Evolutionary conservation across 2,888 invertebrate species (phyloP).

Genomic region (Tetragonula carbonaria): DNA sequence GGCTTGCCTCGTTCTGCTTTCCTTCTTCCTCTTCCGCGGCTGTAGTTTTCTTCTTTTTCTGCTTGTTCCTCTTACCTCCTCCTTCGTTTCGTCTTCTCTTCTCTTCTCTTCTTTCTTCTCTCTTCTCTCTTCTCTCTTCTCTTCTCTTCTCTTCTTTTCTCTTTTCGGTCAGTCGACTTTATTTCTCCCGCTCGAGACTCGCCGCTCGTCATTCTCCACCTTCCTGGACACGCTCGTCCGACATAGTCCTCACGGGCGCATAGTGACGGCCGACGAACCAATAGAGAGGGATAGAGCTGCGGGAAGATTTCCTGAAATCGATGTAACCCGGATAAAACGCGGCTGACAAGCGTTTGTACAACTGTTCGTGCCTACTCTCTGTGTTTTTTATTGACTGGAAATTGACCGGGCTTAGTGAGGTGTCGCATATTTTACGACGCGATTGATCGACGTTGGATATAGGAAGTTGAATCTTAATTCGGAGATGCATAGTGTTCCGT

Average conservation of each 20-base stretch:
- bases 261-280: conserved; percentile 46
- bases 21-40: conserved; percentile 14
- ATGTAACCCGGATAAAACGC: neutral
- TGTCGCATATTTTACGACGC: neutral
- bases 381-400: neutral
- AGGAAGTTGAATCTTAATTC: neutral
- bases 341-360: neutral
- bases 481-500: no score
- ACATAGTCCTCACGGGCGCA: conserved; percentile 20
- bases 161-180: conserved; percentile 57
- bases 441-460: neutral
- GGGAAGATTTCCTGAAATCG: conserved; percentile 30
- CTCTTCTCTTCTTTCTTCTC: neutral
- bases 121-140: neutral
- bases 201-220: conserved; percentile 66
- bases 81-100: conserved; percentile 43
- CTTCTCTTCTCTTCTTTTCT: conserved; percentile 27
- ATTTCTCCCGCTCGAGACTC: conserved; percentile 50
- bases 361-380: neutral
- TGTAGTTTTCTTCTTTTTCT: conserved; percentile 32
- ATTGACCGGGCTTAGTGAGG: neutral
- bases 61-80: conserved; percentile 7
- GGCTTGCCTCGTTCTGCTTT: conserved; percentile 20
- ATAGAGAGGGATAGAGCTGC: neutral
- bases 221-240: conserved; percentile 59